These are phyloP conservation scores for Falco columbarius DNA, from an alignment of 2,797 vertebrate genomes.

Conservation along the genomic window DNA sequence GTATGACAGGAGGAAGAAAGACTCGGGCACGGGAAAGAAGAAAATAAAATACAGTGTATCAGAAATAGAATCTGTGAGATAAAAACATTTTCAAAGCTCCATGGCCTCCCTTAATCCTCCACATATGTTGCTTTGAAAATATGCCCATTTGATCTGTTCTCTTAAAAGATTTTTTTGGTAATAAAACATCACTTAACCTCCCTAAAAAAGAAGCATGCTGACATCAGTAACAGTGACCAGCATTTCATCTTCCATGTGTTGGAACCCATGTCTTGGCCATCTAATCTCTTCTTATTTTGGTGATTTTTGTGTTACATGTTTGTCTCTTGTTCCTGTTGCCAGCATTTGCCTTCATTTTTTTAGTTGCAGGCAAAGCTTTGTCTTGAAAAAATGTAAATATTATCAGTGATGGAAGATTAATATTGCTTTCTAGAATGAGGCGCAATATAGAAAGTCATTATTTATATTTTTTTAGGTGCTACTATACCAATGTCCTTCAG, in stretches of 20 bases:
- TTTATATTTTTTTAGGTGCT: background rate
- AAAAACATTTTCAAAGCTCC: slow-evolving; percentile 43
- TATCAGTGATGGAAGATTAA: background rate
- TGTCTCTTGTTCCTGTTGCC: background rate
- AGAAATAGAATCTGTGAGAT: slow-evolving; percentile 37
- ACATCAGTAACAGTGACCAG: slow-evolving; percentile 8
- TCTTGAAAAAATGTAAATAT: background rate
- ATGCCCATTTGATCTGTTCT: slow-evolving; percentile 38
- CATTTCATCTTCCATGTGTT: slow-evolving; percentile 18
- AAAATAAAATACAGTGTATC: slow-evolving; percentile 45
- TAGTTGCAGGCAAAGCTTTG: background rate
- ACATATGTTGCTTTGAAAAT: slow-evolving; percentile 59
- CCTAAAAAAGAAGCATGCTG: background rate
- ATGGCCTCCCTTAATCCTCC: slow-evolving; percentile 35
- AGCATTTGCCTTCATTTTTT: background rate
- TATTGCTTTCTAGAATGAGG: background rate
- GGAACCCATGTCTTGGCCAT: background rate
- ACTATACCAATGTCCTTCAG: background rate
- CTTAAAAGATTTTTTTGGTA: slow-evolving; percentile 6
- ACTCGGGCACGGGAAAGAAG: background rate
- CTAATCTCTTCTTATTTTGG: background rate
- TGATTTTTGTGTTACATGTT: background rate
- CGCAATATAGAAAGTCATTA: background rate
- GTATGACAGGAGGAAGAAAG: background rate
- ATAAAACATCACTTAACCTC: slow-evolving; percentile 34